Evolutionary conservation across 2,888 invertebrate genomes (phyloP).

Genomic region (Elysia crispata): DNA sequence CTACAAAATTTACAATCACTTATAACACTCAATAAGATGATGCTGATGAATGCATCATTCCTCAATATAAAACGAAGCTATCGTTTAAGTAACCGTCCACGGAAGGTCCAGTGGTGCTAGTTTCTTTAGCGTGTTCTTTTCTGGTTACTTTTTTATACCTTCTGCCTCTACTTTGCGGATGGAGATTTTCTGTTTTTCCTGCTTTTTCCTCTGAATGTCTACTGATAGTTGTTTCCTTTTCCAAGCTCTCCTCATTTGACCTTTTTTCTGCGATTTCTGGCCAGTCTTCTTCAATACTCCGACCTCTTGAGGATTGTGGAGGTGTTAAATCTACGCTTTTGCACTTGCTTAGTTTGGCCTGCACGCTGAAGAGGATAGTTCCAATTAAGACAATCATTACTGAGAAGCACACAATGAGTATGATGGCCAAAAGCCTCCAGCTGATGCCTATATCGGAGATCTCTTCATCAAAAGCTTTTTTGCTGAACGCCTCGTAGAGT

Average conservation of each 20-base stretch:
- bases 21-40: too few species aligned
- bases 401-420: not conserved
- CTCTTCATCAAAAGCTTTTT: not conserved
- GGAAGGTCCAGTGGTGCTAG: too few species aligned
- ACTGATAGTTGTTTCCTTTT: too few species aligned
- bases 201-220: too few species aligned
- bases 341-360: constrained; percentile 33
- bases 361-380: constrained; percentile 5
- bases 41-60: too few species aligned
- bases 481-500: constrained; percentile 22
- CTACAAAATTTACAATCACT: too few species aligned
- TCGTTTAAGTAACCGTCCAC: constrained; percentile 17
- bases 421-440: constrained; percentile 25
- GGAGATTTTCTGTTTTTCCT: not conserved
- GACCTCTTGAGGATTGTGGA: not conserved
- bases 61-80: not conserved
- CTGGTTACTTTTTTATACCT: too few species aligned
- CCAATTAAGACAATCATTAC: not conserved
- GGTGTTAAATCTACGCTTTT: constrained; percentile 22
- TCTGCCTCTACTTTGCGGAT: not conserved
- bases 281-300: not conserved
- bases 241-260: too few species aligned
- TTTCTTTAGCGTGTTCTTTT: too few species aligned
- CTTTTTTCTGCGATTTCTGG: too few species aligned
- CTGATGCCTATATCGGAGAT: not conserved